Evolutionary conservation across 2,113 vertebrate genomes (phyloP), one percentile per base, ranked within the genome.

Genomic region (Macquaria ambigua): DNA sequence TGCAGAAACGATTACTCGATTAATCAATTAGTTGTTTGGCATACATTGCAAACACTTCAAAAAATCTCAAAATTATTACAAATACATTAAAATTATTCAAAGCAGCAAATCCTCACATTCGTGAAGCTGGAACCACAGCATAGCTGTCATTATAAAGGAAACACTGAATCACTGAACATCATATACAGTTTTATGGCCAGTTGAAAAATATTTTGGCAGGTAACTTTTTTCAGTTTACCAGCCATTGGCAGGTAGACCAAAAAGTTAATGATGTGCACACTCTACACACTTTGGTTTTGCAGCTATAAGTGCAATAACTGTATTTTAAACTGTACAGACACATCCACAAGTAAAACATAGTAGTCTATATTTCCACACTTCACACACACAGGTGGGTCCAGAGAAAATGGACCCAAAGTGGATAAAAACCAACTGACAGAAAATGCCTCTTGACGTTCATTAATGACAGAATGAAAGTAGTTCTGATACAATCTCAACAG

Each of bases 401-500:
- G 37, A 48, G n/a, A 43, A 82, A 74, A 85, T 55, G 37, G 46
- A 75, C 66, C n/a, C 21, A 11, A 39, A 77, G 41, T 25, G 63
- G 62, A 31, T 43, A 18, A 79, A 70, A 78, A 74, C 5, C 50
- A 55, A 9, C 23, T 0, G 16, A 21, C 52, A 86, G 55, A 34
- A 43, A 63, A 52, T 25, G 15, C 53, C 83, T 76, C 83, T 75
- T 58, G 7, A 73, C 16, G 7, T 67, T 72, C 31, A 66, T 73
- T 67, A 77, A 80, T 55, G 61, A 61, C 25, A 28, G 72, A 59
- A 69, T 77, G 52, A 84, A 77, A 48, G 14, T 39, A 23, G n/a
- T 23, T 77, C n/a, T 58, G 72, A 83, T 43, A 59, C 23, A 31
- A 77, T 81, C 66, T 77, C 59, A 59, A 20, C 59, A 52, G 21